Evolutionary conservation across 2,888 invertebrate genomes (phyloP).

Genomic region (Molorchus minor): DNA sequence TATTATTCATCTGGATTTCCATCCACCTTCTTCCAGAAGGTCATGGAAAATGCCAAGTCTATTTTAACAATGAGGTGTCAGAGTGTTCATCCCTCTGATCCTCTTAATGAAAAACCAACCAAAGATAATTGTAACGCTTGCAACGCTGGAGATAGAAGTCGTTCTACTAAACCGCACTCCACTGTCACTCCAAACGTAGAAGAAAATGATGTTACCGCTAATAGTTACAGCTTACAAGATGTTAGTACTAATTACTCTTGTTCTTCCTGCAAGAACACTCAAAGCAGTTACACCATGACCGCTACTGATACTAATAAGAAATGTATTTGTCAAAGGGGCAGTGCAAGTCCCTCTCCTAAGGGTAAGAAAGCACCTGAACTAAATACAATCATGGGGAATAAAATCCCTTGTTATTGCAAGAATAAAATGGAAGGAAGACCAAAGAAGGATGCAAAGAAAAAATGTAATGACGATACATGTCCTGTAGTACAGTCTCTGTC

Average conservation of each 20-base stretch:
- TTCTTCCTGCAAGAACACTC: conserved; percentile 7
- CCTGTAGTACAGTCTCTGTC: background rate
- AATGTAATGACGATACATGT: background rate
- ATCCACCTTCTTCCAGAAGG: conserved; percentile 45
- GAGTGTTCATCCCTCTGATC: conserved; percentile 22
- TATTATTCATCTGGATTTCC: conserved; percentile 32
- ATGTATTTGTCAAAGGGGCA: too few species aligned
- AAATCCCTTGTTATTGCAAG: background rate
- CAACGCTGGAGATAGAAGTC: background rate
- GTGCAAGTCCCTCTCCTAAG: too few species aligned
- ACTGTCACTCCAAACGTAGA: background rate
- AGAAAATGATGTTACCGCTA: background rate
- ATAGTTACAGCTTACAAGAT: conserved; percentile 21
- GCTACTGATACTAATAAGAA: too few species aligned
- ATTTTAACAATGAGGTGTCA: conserved; percentile 41
- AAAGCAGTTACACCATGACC: background rate
- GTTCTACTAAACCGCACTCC: background rate
- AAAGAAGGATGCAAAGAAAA: too few species aligned
- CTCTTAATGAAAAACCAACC: conserved; percentile 36
- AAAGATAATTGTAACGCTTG: conserved; percentile 29
- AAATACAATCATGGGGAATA: too few species aligned
- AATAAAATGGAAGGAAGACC: background rate
- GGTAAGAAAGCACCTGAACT: background rate
- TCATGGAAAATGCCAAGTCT: conserved; percentile 49
- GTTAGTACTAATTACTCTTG: conserved; percentile 20